Evolutionary conservation across 2,888 invertebrate genomes (phyloP).

Genomic region (Drosophila monieri): DNA sequence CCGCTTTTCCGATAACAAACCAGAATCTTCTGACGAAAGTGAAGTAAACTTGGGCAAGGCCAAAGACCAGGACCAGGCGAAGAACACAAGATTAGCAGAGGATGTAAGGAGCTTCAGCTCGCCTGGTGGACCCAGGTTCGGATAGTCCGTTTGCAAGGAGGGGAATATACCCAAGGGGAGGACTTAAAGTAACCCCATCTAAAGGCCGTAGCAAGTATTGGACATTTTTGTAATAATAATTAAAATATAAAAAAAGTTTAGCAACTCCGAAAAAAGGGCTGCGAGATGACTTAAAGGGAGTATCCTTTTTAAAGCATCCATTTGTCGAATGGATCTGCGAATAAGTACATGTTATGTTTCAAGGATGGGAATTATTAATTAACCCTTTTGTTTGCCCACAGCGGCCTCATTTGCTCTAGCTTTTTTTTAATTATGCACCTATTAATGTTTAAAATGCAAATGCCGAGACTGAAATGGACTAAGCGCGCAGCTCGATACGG

Average conservation of each 20-base stretch:
- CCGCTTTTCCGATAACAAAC: conserved; percentile 63
- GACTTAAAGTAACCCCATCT: background rate
- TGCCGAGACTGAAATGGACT: conserved; percentile 27
- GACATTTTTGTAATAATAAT: conserved; percentile 66
- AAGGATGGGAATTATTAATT: conserved; percentile 67
- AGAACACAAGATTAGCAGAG: background rate
- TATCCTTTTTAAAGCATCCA: conserved; percentile 66
- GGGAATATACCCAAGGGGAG: conserved; percentile 6
- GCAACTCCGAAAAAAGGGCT: conserved; percentile 32
- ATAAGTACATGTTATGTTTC: conserved; percentile 60
- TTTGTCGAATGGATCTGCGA: conserved; percentile 65
- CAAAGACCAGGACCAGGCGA: conserved; percentile 15
- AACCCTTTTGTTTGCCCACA: conserved; percentile 68
- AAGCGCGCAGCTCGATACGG: background rate
- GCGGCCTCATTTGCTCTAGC: conserved; percentile 59
- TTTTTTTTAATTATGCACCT: conserved; percentile 73
- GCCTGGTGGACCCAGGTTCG: background rate
- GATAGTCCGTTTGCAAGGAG: background rate
- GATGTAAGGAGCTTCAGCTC: background rate
- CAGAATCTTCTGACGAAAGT: conserved; percentile 64
- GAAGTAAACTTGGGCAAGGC: conserved; percentile 24
- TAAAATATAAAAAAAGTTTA: conserved; percentile 58
- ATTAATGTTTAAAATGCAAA: conserved; percentile 74
- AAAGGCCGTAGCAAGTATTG: conserved; percentile 29
- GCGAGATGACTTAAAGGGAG: conserved; percentile 53